Evolutionary conservation across 2,797 vertebrate genomes (phyloP), one percentile per base, ranked within the genome.

Genomic region (Brotula barbata): DNA sequence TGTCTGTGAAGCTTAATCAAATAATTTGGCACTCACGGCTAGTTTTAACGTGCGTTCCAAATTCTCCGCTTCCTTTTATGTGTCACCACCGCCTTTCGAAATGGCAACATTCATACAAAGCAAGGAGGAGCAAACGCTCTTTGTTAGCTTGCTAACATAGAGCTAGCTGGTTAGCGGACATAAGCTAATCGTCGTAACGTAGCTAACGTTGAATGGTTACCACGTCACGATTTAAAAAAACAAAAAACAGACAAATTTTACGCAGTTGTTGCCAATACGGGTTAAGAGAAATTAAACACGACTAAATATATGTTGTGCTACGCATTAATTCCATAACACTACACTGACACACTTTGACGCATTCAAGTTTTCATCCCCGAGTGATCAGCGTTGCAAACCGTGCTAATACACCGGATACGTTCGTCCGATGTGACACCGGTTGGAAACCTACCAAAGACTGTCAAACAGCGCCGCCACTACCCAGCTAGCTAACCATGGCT

Each of bases 121-220:
- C 85, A 3, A 87, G 77, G 78, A 82, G 78, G 73, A 85, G 80
- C 82, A 33, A 63, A 17, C 71, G 76, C 81, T 86, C 88, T 90
- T 90, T 90, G 88, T 90, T 90, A 90, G 88, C 88, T 20, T 39
- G 81, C 80, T 80, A 79, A 73, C 81, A 42, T 10, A 1, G 11
- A 67, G 85, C 87, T 79, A 76, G 84, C 82, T 87, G 84, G 83
- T 80, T 64, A 31, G 33, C 42, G 17, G 37, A 39, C 37, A 36
- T 39, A 44, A 61, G 80, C 82, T 81, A 72, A 78, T 76, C 60
- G 63, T 37, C 59, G 36, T 77, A 28, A 75, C 65, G 63, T 58
- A 71, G 68, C 64, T 59, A 56, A 34, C 39, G 56, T 62, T 63
- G 54, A 66, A 50, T 64, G 49, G 60, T 65, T 68, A 72, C 69